Evolutionary conservation across 2,888 invertebrate genomes (phyloP).

Genomic region (Myopa testacea): DNA sequence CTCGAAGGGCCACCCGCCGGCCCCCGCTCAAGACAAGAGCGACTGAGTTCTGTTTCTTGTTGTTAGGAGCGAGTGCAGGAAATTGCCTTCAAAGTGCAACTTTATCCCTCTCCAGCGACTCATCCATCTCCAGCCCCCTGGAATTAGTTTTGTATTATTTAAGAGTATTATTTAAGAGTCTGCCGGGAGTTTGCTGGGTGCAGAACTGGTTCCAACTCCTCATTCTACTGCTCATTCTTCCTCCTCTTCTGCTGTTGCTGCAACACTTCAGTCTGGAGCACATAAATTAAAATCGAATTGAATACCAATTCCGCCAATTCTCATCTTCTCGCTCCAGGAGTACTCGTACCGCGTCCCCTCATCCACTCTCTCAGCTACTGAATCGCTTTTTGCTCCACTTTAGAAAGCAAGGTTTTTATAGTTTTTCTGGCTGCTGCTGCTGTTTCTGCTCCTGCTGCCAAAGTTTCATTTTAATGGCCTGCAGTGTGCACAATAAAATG

Average conservation of each 20-base stretch:
- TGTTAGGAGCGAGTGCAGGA: slow-evolving; percentile 7
- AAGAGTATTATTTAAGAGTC: not conserved
- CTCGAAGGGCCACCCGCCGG: not conserved
- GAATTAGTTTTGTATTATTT: not conserved
- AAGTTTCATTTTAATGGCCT: slow-evolving; percentile 13
- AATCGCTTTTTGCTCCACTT: too few species aligned
- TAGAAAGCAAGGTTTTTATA: too few species aligned
- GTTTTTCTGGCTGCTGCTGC: slow-evolving; percentile 21
- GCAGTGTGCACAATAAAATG: slow-evolving; percentile 1
- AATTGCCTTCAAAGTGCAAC: slow-evolving; percentile 22
- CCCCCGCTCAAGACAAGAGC: not conserved
- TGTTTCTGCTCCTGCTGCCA: slow-evolving; percentile 31
- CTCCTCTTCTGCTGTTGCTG: slow-evolving; percentile 22
- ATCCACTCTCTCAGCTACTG: too few species aligned
- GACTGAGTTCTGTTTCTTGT: not conserved
- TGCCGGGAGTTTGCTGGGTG: not conserved
- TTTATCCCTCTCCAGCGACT: not conserved
- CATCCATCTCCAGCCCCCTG: not conserved
- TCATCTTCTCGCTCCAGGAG: not conserved
- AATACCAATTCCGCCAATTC: slow-evolving; percentile 2
- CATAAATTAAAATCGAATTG: slow-evolving; percentile 49
- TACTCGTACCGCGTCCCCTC: too few species aligned
- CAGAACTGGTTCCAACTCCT: slow-evolving; percentile 17
- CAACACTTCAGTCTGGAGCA: slow-evolving; percentile 31
- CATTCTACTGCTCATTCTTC: slow-evolving; percentile 26